Evolutionary conservation across 2,888 invertebrate genomes (phyloP), one percentile per base, ranked within the genome.

Genomic region (Lasioglossum pauxillum): DNA sequence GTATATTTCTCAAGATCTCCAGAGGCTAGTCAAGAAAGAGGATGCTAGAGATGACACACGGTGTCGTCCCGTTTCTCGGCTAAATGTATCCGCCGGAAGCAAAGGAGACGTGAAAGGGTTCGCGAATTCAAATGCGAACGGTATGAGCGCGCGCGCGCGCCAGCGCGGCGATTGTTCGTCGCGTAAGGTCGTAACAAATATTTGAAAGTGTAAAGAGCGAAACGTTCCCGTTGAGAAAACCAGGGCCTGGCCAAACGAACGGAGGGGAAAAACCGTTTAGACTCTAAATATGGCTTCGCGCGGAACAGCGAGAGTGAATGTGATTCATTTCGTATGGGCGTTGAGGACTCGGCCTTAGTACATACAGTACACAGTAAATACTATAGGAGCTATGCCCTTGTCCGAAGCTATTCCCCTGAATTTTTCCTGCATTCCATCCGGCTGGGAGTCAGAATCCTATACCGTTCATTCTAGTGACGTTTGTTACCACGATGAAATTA

Each of bases 301-400:
- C 46, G 46, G 53, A 83, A 69, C 80, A 81, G 85, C 38, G 87
- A 92, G 91, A 92, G 88, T 81, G 82, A 88, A 87, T 79, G 87
- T 88, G 90, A 88, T 77, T 92, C 90, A 87, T 84, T 89, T 89
- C 60, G 79, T 82, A 91, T 87, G 87, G 83, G 80, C 81, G 84
- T 88, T 77, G 86, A 64, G 82, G 82, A 74, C 49, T 31, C 1
- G 41, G 41, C 75, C 83, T 88, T 82, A 83, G 85, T 88, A n/a
- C n/a, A 91, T 46, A 16, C 46, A 16, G 46, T 46, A 16, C 44
- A 14, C 3, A 16, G 16, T 16, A 16, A 5, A 5, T 35, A 35
- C 35, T 46, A 4, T 46, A 4, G 16, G 16, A 46, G 46, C 46
- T 46, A 46, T 46, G 46, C 46, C 46, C 46, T 46, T 46, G 46